Conservation (phyloP, 2,113 vertebrate species). For the Candoia aspera region DNA sequence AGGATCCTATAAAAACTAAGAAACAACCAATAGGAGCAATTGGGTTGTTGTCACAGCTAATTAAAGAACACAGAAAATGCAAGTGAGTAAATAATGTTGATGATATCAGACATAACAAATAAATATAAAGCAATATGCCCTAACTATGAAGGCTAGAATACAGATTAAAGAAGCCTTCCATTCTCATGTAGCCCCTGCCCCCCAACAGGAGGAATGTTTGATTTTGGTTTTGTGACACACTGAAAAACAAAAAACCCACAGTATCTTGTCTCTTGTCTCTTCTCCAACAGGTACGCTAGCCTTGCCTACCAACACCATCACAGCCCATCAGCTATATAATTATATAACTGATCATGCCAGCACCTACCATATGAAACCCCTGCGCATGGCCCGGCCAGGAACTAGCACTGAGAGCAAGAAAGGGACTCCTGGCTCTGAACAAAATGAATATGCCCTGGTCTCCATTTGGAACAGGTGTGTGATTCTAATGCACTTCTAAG, state of each 20-base stretch:
- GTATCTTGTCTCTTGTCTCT: not conserved
- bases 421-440: slow-evolving; percentile 77
- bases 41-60: not conserved
- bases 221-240: not conserved
- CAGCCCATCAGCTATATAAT: slow-evolving; percentile 96
- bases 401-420: slow-evolving; percentile 77
- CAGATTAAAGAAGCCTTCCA: not conserved
- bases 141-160: not conserved
- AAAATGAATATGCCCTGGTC: slow-evolving; percentile 93
- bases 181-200: not conserved
- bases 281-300: slow-evolving; percentile 80
- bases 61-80: not conserved
- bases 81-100: not conserved
- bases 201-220: not conserved
- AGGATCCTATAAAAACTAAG: not conserved
- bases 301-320: slow-evolving; percentile 91
- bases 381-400: slow-evolving; percentile 88
- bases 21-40: not conserved
- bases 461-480: slow-evolving; percentile 93
- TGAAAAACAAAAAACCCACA: not conserved
- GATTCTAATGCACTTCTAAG: not conserved
- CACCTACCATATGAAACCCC: slow-evolving; percentile 94
- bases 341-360: slow-evolving; percentile 95
- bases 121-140: not conserved
- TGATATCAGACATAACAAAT: not conserved